Conservation (phyloP, 1,140 invertebrate species). For the Platorchestia sp. region DNA sequence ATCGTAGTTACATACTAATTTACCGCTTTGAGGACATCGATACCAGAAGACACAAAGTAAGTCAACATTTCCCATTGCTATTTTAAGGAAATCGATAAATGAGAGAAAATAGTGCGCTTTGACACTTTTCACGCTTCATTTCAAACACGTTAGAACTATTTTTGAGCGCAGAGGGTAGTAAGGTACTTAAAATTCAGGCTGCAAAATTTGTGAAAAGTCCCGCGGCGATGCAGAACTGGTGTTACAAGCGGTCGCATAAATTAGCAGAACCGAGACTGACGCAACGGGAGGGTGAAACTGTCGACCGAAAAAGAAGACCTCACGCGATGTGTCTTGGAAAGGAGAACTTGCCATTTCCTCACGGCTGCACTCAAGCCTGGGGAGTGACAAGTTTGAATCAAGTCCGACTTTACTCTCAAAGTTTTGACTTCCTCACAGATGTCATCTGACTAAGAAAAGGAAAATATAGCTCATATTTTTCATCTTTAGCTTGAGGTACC, state of each 20-base stretch:
- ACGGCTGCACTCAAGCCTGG: background rate
- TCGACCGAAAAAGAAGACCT: background rate
- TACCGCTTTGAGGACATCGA: too few species aligned
- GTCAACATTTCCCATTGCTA: too few species aligned
- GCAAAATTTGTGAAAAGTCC: background rate
- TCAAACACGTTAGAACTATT: background rate
- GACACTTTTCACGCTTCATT: too few species aligned
- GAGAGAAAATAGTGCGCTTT: too few species aligned
- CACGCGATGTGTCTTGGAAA: background rate
- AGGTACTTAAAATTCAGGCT: background rate
- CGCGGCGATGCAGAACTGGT: background rate
- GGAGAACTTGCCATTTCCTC: background rate
- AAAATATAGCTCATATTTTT: background rate
- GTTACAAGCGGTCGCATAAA: background rate
- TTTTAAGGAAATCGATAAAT: too few species aligned
- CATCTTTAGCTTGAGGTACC: background rate
- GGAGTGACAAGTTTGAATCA: background rate
- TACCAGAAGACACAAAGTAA: too few species aligned
- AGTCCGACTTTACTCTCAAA: background rate
- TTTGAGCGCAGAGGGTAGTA: background rate
- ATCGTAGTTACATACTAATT: too few species aligned
- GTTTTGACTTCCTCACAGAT: slow-evolving; percentile 4
- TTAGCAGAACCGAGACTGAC: background rate
- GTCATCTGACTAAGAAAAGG: background rate
- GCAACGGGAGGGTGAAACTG: background rate